These are phyloP conservation scores for Cebidichthys violaceus DNA, from an alignment of 2,113 vertebrate genomes.

Conservation along the genomic window DNA sequence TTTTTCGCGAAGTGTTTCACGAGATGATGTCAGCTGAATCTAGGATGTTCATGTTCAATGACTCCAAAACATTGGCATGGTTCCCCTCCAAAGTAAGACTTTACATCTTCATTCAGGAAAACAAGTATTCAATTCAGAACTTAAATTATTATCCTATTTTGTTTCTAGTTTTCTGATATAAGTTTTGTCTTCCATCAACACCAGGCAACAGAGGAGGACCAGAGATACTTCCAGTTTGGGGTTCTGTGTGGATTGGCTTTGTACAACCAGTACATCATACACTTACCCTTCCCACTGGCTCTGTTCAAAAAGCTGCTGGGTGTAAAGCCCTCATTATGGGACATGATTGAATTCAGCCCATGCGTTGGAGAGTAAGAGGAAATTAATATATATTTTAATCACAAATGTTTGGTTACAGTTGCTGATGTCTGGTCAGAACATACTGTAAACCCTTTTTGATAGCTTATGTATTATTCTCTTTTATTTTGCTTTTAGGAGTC, in stretches of 20 bases:
- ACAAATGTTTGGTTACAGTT: background rate
- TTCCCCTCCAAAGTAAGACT: constrained; percentile 81
- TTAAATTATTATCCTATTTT: background rate
- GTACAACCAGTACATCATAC: constrained; percentile 62
- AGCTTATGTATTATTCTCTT: background rate
- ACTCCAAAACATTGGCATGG: constrained; percentile 79
- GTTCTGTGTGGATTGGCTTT: constrained; percentile 79
- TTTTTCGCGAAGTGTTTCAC: constrained; percentile 80
- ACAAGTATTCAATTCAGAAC: background rate
- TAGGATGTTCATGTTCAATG: constrained; percentile 77
- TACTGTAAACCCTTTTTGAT: background rate
- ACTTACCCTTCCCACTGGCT: constrained; percentile 80
- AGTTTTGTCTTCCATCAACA: background rate
- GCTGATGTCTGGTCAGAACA: background rate
- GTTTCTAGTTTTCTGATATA: background rate
- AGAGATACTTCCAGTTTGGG: constrained; percentile 79
- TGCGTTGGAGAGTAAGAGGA: constrained; percentile 68
- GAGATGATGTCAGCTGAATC: constrained; percentile 72
- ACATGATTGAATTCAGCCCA: constrained; percentile 75
- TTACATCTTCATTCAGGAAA: background rate
- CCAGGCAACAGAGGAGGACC: constrained; percentile 53
- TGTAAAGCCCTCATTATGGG: constrained; percentile 71
- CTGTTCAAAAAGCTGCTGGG: constrained; percentile 83
- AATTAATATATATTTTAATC: background rate
- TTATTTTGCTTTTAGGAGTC: constrained; percentile 68